Conservation (phyloP, 2,888 invertebrate genomes). For the Torymus texanus region DNA sequence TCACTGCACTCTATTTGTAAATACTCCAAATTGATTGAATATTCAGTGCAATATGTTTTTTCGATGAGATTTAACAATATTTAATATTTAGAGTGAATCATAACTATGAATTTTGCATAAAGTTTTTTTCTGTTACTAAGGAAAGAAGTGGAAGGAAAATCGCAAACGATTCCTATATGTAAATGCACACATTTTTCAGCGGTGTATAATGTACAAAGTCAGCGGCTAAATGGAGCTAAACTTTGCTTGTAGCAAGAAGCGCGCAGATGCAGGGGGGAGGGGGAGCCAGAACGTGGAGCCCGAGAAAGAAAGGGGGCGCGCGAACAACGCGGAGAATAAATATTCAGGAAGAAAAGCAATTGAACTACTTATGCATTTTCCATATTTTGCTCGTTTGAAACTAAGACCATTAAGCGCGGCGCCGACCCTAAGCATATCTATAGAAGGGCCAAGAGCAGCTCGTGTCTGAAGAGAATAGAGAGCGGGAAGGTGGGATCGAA, state of each 20-base stretch:
- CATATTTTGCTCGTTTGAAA: slow-evolving; percentile 50
- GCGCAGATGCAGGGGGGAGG: background rate
- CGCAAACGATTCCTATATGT: slow-evolving; percentile 23
- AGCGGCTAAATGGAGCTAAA: slow-evolving; percentile 25
- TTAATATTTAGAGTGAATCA: no score
- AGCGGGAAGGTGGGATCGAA: background rate
- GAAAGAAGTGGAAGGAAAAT: no score
- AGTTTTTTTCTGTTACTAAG: no score
- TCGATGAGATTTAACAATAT: no score
- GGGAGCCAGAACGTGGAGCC: background rate
- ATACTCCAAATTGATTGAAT: no score
- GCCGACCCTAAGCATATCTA: background rate
- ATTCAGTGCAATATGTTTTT: no score
- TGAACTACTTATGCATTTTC: slow-evolving; percentile 48
- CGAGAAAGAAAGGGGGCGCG: slow-evolving; percentile 5
- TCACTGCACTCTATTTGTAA: no score
- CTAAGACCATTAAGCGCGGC: slow-evolving; percentile 61
- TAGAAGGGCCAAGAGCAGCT: background rate
- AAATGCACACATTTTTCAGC: slow-evolving; percentile 13
- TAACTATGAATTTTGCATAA: no score
- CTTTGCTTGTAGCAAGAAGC: background rate
- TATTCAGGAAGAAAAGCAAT: slow-evolving; percentile 45
- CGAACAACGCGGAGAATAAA: slow-evolving; percentile 37
- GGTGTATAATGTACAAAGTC: background rate
- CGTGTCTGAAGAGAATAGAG: background rate